These are phyloP conservation scores for Myotis vivesi DNA, from an alignment of 2,797 vertebrate genomes.

Conservation along the genomic window DNA sequence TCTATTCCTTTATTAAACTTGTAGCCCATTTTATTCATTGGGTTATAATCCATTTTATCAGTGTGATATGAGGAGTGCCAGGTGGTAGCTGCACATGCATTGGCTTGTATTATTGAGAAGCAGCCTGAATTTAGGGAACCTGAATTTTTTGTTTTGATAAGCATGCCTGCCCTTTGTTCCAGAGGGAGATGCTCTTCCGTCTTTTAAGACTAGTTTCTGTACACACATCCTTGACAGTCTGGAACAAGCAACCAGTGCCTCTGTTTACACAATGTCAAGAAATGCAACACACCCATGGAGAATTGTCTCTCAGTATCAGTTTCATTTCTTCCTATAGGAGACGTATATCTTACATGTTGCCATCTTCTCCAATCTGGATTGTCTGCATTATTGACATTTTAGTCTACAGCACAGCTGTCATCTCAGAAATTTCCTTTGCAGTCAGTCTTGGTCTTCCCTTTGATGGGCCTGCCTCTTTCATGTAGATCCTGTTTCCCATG, in stretches of 20 bases:
- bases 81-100: background rate
- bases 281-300: background rate
- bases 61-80: background rate
- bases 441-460: background rate
- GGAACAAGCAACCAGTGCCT: background rate
- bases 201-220: background rate
- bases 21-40: background rate
- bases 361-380: background rate
- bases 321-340: background rate
- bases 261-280: background rate
- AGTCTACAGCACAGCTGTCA: background rate
- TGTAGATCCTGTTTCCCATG: background rate
- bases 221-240: background rate
- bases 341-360: background rate
- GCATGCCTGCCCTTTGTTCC: background rate
- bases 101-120: background rate
- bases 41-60: background rate
- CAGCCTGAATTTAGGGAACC: background rate
- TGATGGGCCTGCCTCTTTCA: background rate
- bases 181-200: background rate
- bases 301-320: background rate
- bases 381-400: background rate
- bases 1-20: background rate
- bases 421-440: background rate
- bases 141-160: background rate